Percentiles rank a stretch among this genome's conserved stretches.
phyloP scores from a whole-genome alignment of 2,113 vertebrate genomes.

The Felis chaus region DNA sequence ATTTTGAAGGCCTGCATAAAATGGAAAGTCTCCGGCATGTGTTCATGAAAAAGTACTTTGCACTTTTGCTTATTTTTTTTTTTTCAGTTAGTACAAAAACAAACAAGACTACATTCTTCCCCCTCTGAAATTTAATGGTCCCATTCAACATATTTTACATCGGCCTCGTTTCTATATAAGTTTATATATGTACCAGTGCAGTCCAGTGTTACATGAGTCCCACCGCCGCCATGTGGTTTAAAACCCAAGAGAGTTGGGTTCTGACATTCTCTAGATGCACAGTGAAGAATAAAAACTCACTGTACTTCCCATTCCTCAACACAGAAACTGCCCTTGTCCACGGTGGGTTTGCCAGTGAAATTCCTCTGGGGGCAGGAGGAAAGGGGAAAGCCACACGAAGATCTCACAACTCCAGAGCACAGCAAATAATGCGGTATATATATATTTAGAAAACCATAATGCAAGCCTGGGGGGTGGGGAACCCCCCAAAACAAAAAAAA shows the following conservation, averaged over 20 bases:
- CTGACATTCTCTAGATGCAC: conserved; percentile 19
- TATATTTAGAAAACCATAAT: conserved; percentile 68
- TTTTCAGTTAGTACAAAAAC: conserved; percentile 31
- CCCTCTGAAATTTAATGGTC: conserved; percentile 34
- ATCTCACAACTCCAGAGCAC: conserved; percentile 29
- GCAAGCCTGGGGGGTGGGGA: not conserved
- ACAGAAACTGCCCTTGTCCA: conserved; percentile 64
- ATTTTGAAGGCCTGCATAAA: not conserved
- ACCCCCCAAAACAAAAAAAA: not conserved
- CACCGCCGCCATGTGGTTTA: conserved; percentile 22
- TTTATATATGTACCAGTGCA: not conserved
- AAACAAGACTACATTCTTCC: conserved; percentile 6
- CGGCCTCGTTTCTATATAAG: not conserved
- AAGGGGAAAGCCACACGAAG: conserved; percentile 14
- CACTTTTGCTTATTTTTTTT: conserved; percentile 7
- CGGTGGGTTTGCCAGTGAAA: not conserved
- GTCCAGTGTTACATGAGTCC: not conserved
- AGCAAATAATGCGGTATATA: conserved; percentile 40
- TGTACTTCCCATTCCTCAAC: conserved; percentile 2
- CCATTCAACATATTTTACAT: conserved; percentile 7
- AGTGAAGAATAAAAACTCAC: conserved; percentile 45
- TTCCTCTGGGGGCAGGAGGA: conserved; percentile 45
- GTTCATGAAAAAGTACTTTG: conserved; percentile 42
- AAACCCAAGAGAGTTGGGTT: not conserved
- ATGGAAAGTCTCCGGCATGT: not conserved